Percentiles rank a stretch among this genome's conserved stretches.
phyloP scores from a whole-genome alignment of 2,113 vertebrate genomes.

The Sciurus niger region DNA sequence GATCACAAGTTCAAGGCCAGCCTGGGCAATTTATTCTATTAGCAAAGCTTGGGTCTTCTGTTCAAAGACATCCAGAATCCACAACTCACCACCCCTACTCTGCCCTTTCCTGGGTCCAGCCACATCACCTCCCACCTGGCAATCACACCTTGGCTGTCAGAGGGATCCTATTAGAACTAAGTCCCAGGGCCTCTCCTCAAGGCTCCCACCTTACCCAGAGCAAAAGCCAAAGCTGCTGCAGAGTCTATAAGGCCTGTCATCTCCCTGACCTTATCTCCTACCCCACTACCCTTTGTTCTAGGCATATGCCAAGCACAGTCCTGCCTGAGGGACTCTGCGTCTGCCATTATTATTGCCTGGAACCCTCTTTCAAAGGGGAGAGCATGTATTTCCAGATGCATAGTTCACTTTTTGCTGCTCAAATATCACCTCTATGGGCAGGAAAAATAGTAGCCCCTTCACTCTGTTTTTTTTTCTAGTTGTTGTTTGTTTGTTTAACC shows the following conservation, averaged over 20 bases:
- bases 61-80: neutral
- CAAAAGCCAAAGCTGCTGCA: neutral
- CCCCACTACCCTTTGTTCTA: neutral
- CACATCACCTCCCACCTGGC: neutral
- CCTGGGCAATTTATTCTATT: too few species aligned
- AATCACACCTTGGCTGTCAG: neutral
- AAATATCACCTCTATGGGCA: neutral
- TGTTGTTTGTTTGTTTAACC: too few species aligned
- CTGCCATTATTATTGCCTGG: neutral
- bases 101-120: neutral
- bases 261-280: neutral
- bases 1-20: too few species aligned
- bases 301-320: neutral
- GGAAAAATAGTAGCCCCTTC: neutral
- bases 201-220: neutral
- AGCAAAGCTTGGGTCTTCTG: neutral
- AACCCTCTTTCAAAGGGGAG: neutral
- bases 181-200: neutral
- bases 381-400: neutral
- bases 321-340: neutral
- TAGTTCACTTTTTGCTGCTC: neutral
- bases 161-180: neutral
- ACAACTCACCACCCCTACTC: too few species aligned
- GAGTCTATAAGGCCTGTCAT: neutral
- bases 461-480: too few species aligned